Conservation (phyloP, 1,140 invertebrate species). For the Mylabris phalerata region DNA sequence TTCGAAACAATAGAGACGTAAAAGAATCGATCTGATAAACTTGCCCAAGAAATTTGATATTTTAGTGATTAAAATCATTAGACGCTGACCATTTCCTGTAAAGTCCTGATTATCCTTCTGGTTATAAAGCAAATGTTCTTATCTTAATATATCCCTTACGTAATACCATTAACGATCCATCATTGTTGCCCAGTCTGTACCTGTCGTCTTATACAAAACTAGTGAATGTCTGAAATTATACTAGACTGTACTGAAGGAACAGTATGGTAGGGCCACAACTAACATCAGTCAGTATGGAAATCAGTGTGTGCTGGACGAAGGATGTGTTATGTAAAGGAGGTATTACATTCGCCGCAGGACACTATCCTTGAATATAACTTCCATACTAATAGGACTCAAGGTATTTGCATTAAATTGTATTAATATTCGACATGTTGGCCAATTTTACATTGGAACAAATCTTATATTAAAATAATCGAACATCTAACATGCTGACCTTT, state of each 20-base stretch:
- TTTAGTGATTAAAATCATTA: no score
- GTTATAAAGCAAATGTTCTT: no score
- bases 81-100: no score
- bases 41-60: no score
- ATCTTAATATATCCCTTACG: not conserved
- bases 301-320: constrained; percentile 30
- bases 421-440: not conserved
- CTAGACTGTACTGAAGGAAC: constrained; percentile 17
- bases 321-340: constrained; percentile 26
- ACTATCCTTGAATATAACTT: constrained; percentile 1
- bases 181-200: constrained; percentile 22
- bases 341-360: constrained; percentile 20
- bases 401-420: not conserved
- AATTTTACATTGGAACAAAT: no score
- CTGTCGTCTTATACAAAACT: constrained; percentile 29
- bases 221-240: constrained; percentile 3
- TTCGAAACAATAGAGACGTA: no score
- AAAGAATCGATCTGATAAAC: no score
- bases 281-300: constrained; percentile 38
- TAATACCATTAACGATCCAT: constrained; percentile 11
- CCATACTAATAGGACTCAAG: not conserved
- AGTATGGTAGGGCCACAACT: constrained; percentile 29
- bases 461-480: no score
- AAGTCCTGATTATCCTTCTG: no score
- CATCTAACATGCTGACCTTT: no score